Percentiles rank a stretch among this genome's conserved stretches.
phyloP scores from a whole-genome alignment of 2,113 vertebrate species.

The Corydoras maculifer region DNA sequence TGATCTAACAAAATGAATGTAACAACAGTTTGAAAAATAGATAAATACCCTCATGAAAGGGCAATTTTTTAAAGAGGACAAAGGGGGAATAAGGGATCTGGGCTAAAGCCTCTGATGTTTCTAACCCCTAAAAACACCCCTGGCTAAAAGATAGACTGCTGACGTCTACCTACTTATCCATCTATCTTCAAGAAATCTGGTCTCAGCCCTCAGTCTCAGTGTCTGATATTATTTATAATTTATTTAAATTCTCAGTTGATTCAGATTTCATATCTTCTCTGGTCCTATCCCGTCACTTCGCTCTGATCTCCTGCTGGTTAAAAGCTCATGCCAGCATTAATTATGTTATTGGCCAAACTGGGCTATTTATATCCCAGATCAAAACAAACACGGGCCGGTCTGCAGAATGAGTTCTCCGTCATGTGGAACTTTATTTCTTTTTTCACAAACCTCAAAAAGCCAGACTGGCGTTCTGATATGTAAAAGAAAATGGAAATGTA shows the following conservation, averaged over 20 bases:
- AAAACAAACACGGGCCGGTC: constrained; percentile 14
- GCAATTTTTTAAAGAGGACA: too few species aligned
- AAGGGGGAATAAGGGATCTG: too few species aligned
- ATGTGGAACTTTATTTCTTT: background rate
- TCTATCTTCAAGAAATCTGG: too few species aligned
- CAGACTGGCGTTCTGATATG: background rate
- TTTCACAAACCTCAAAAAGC: background rate
- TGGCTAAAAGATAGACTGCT: too few species aligned
- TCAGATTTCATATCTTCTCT: constrained; percentile 4
- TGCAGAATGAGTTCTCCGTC: constrained; percentile 6
- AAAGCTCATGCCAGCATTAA: constrained; percentile 27
- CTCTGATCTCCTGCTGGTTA: constrained; percentile 8
- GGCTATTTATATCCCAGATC: constrained; percentile 38
- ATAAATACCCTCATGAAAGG: too few species aligned
- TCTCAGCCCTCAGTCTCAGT: too few species aligned
- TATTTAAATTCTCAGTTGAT: background rate
- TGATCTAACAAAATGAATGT: too few species aligned
- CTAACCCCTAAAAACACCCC: too few species aligned
- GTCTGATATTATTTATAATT: too few species aligned
- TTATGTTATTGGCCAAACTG: constrained; percentile 33
- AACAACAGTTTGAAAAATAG: too few species aligned
- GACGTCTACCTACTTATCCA: background rate
- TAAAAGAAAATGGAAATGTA: background rate
- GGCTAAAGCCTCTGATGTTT: too few species aligned
- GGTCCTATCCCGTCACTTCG: background rate